Conservation (phyloP, 2,113 vertebrate genomes). For the Bungarus multicinctus region DNA sequence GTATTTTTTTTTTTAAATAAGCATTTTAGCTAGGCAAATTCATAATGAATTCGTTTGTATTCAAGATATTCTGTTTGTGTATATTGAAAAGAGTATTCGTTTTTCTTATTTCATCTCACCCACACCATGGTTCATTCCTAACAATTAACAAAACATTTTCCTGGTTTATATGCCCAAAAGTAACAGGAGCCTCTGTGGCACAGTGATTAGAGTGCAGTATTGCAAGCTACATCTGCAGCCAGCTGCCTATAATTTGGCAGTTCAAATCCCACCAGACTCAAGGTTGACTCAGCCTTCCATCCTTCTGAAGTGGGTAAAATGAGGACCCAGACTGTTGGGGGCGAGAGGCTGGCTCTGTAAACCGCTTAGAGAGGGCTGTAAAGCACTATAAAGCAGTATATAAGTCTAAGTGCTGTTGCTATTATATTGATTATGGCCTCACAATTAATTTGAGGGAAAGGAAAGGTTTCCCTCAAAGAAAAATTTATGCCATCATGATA, state of each 20-base stretch:
- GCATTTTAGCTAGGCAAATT: conserved; percentile 46
- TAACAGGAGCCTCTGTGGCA: neutral
- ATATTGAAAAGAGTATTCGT: conserved; percentile 35
- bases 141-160: conserved; percentile 17
- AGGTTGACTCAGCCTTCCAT: too few species aligned
- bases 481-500: neutral
- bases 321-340: too few species aligned
- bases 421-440: neutral
- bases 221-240: too few species aligned
- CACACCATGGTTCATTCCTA: conserved; percentile 17
- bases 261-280: neutral
- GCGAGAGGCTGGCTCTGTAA: too few species aligned
- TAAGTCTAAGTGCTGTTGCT: too few species aligned
- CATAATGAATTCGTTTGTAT: conserved; percentile 51
- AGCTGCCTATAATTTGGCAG: too few species aligned
- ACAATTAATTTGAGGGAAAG: neutral
- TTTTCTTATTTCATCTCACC: neutral
- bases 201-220: too few species aligned
- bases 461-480: neutral
- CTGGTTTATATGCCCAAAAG: neutral
- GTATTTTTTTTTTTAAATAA: conserved; percentile 55
- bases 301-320: too few species aligned
- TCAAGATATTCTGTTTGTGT: conserved; percentile 39
- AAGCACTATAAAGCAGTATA: too few species aligned
- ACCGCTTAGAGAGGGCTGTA: too few species aligned